These are phyloP conservation scores for Tinamus major DNA, from an alignment of 2,797 vertebrate species.

Conservation along the genomic window DNA sequence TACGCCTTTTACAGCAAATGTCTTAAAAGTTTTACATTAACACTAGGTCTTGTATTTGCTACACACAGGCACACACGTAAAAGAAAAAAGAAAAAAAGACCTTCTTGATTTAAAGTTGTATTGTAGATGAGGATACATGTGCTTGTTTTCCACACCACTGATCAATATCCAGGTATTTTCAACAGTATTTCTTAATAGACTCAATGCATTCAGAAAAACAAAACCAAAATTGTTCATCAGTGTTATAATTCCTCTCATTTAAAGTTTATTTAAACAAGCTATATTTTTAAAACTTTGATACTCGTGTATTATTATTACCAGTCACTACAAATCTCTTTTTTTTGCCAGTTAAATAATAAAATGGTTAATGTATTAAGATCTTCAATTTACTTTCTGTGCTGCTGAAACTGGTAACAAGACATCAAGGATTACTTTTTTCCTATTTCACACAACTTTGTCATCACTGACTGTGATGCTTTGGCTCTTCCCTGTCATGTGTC, in stretches of 20 bases:
- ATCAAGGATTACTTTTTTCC: neutral
- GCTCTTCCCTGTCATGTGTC: neutral
- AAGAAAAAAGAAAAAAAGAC: neutral
- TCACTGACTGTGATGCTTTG: neutral
- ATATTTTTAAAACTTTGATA: neutral
- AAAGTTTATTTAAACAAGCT: neutral
- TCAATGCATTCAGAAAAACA: neutral
- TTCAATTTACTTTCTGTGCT: neutral
- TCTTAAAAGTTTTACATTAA: neutral
- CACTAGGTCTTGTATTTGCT: neutral
- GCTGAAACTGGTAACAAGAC: neutral
- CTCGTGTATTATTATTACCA: neutral
- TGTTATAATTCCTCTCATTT: neutral
- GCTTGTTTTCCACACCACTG: neutral
- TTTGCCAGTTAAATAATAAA: neutral
- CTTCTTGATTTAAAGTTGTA: neutral
- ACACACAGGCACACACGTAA: neutral
- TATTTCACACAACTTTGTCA: neutral
- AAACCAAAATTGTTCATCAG: neutral
- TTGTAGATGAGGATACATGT: neutral
- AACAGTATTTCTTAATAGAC: neutral
- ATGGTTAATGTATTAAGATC: neutral
- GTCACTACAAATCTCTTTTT: neutral
- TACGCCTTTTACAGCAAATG: neutral
- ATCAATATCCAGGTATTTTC: neutral